Evolutionary conservation across 2,113 vertebrate species (phyloP), one percentile per base, ranked within the genome.

Genomic region (Cervus canadensis): DNA sequence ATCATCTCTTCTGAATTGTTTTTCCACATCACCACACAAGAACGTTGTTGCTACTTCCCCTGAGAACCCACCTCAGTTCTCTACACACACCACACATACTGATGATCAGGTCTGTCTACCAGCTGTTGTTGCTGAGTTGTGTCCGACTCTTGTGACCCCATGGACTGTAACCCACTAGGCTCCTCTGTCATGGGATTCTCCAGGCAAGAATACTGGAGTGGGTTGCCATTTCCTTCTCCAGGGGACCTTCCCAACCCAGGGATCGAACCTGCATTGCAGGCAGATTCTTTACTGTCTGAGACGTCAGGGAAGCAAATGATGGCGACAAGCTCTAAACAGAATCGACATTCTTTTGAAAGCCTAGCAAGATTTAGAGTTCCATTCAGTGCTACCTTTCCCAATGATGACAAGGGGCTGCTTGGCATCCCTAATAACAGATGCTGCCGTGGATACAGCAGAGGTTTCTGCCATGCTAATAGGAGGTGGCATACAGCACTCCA

Each of bases 341-440:
- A 57, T 33, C 0, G 0, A 1, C 82, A 67, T 56, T 89, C 79
- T 96, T 89, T 60, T n/a, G 16, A 90, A 45, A 15, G 6, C 50
- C 0, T 0, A 4, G 15, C 4, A 92, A 16, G 60, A 54, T 7
- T 92, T 10, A 89, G 54, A 92, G 57, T 26, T 26, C 84, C 56
- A 85, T 14, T 50, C 91, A 85, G 67, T 5, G 5, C 26, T 99
- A 99, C 99, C 99, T 99, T 99, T 99, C 40, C 99, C 99, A 45
- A 99, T 95, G 97, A 99, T 99, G 10, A 99, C 93, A 54, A 99
- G 99, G n/a, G 99, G 99, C 81, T 99, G 99, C 94, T 98, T 98
- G 84, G 99, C 99, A 48, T 74, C 89, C 98, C 98, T 98, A 85
- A 99, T 91, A 40, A 99, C 74, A 78, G 99, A 98, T 0, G 95